Conservation (phyloP, 2,113 vertebrate species). For the Herpetotheres cachinnans region DNA sequence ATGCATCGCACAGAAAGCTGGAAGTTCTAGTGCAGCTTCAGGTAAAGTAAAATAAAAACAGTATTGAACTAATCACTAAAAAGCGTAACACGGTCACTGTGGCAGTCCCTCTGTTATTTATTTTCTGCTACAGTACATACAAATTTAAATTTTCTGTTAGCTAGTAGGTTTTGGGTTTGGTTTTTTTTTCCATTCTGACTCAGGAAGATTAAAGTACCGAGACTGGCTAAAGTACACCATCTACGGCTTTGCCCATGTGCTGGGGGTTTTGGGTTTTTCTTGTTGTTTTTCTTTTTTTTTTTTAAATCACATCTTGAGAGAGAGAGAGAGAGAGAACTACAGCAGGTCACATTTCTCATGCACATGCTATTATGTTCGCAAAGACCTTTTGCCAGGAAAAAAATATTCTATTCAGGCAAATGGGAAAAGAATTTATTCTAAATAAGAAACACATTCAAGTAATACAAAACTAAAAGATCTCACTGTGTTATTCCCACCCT, state of each 20-base stretch:
- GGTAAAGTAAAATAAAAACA: background rate
- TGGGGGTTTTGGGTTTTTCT: too few relatives aligned
- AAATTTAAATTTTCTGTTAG: background rate
- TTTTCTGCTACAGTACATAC: background rate
- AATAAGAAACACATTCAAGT: background rate
- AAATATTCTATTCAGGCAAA: background rate
- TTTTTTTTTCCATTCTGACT: background rate
- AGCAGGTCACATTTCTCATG: background rate
- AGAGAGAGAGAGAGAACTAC: background rate
- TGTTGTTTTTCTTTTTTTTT: background rate
- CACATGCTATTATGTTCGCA: background rate
- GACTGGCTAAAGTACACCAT: background rate
- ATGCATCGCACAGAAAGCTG: background rate
- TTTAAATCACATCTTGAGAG: background rate
- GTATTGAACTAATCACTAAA: background rate
- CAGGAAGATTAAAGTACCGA: background rate
- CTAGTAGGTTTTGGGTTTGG: background rate
- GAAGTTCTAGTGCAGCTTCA: background rate
- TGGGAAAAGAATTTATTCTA: background rate
- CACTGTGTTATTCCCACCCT: background rate
- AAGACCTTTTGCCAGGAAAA: background rate
- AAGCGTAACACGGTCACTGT: background rate
- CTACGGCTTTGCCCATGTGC: background rate
- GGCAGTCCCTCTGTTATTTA: background rate
- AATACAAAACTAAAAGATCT: background rate